phyloP scores from a whole-genome alignment of 2,888 invertebrate genomes.

The Drosophila antonietae region DNA sequence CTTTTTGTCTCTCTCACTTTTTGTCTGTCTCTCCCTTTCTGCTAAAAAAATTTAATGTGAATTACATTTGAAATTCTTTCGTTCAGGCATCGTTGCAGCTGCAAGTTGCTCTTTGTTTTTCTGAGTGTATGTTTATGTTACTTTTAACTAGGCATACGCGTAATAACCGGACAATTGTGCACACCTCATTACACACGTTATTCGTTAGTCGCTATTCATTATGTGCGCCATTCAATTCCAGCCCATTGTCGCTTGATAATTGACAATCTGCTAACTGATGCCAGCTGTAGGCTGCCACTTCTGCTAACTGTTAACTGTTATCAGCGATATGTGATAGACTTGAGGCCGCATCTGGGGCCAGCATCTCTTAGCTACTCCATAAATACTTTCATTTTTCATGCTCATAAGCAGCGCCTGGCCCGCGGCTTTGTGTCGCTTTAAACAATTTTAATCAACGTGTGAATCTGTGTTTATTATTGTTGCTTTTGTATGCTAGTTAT shows the following conservation, averaged over 20 bases:
- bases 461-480: slow-evolving; percentile 54
- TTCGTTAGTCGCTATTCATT: slow-evolving; percentile 24
- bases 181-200: slow-evolving; percentile 40
- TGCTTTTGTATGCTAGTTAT: slow-evolving; percentile 22
- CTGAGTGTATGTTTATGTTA: slow-evolving; percentile 27
- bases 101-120: background rate
- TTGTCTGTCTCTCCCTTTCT: no score
- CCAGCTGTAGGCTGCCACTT: slow-evolving; percentile 10
- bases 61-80: background rate
- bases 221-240: slow-evolving; percentile 34
- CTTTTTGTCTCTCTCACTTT: background rate
- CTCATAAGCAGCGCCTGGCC: slow-evolving; percentile 42
- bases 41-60: no score
- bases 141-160: slow-evolving; percentile 30
- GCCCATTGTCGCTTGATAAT: slow-evolving; percentile 44
- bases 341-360: background rate
- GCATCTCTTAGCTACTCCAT: slow-evolving; percentile 16
- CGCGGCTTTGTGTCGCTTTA: slow-evolving; percentile 50
- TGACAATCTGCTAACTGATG: slow-evolving; percentile 46
- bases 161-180: slow-evolving; percentile 28
- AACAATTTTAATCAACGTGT: slow-evolving; percentile 76
- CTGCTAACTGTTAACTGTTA: slow-evolving; percentile 45
- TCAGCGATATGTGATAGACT: slow-evolving; percentile 48
- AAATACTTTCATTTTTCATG: slow-evolving; percentile 57
- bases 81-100: no score